Evolutionary conservation across 1,140 invertebrate genomes (phyloP).

Genomic region (Drosophila nikananu): DNA sequence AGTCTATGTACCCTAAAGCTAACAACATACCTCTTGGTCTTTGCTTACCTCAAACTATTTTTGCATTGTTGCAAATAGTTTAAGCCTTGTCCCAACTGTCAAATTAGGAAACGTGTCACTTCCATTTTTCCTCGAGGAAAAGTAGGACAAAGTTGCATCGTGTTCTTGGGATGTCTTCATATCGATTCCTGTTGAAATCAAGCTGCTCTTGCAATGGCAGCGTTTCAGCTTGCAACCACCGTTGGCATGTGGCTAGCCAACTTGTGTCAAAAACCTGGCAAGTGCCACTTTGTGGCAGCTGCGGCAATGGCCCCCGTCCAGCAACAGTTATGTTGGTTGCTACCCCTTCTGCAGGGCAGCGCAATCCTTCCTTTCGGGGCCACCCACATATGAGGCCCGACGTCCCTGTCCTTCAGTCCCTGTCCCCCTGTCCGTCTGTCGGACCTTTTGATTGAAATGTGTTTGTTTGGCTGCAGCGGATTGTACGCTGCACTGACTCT

Average conservation of each 20-base stretch:
- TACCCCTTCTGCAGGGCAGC: not conserved
- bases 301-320: conserved; percentile 55
- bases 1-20: too few relatives aligned
- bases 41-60: too few relatives aligned
- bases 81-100: conserved; percentile 22
- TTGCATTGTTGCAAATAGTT: conserved; percentile 10
- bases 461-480: conserved; percentile 77
- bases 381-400: conserved; percentile 53
- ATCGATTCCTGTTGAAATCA: conserved; percentile 62
- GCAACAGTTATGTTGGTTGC: conserved; percentile 63
- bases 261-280: conserved; percentile 75
- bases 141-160: conserved; percentile 52
- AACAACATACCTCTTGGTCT: too few relatives aligned
- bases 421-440: conserved; percentile 39
- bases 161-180: conserved; percentile 56
- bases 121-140: not conserved
- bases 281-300: conserved; percentile 75
- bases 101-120: conserved; percentile 12
- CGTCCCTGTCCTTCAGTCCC: conserved; percentile 19
- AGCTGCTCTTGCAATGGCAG: conserved; percentile 28
- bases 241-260: conserved; percentile 45
- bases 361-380: conserved; percentile 18
- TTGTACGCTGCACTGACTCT: conserved; percentile 30
- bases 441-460: conserved; percentile 79
- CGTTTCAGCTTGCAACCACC: conserved; percentile 25